These are phyloP conservation scores for Dermatemys mawii DNA, from an alignment of 2,113 vertebrate species.

Conservation along the genomic window DNA sequence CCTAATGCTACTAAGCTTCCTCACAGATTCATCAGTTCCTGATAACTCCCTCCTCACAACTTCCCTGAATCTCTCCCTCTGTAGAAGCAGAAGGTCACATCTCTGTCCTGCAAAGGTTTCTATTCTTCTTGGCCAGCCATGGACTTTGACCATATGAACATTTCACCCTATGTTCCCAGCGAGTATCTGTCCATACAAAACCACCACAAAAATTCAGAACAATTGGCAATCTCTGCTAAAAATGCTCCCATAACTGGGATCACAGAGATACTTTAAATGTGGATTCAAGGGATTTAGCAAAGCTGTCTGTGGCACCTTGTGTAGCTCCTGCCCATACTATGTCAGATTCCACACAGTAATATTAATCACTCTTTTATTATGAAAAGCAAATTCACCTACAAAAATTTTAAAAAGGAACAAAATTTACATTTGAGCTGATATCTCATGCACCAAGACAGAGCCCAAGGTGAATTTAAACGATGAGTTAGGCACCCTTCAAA, in stretches of 20 bases:
- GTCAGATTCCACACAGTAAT: not conserved
- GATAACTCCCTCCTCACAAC: not conserved
- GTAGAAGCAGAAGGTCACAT: not conserved
- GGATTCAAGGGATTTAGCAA: not conserved
- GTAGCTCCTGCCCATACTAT: not conserved
- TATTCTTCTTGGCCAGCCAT: not conserved
- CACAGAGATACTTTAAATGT: not conserved
- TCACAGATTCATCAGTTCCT: not conserved
- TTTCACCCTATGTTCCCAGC: not conserved
- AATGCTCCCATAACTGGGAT: not conserved
- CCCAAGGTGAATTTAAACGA: slow-evolving; percentile 34
- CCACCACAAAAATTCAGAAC: not conserved
- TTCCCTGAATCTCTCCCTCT: not conserved
- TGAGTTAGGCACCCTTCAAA: slow-evolving; percentile 26
- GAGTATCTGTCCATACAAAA: not conserved
- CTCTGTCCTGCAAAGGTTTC: not conserved
- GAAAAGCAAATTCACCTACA: not conserved
- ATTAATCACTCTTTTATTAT: not conserved
- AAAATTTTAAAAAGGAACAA: not conserved
- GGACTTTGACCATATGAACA: not conserved
- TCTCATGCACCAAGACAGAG: not conserved
- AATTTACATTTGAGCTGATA: slow-evolving; percentile 11
- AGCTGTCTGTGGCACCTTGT: not conserved
- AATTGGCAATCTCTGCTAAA: not conserved
- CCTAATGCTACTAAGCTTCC: not conserved